A percentile compares a stretch with the other conserved stretches of the same genome.
Conservation (phyloP, 2,113 vertebrate genomes). For the Oxyura jamaicensis region DNA sequence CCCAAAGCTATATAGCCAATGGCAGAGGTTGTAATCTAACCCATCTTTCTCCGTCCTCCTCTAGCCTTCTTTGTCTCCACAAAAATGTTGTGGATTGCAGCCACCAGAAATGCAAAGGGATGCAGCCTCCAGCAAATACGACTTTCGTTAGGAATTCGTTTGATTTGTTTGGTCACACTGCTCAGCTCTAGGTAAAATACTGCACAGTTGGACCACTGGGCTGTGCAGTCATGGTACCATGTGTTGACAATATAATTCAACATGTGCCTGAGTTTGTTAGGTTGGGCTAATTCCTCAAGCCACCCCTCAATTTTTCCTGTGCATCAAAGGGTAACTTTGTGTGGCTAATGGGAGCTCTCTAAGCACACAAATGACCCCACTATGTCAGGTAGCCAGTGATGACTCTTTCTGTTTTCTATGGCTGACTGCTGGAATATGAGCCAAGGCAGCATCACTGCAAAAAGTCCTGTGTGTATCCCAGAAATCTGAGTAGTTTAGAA, state of each 20-base stretch:
- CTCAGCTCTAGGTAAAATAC: not conserved
- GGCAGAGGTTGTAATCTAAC: not conserved
- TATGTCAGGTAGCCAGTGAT: not conserved
- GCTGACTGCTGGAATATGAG: not conserved
- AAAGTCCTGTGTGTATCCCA: not conserved
- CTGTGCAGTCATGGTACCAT: accelerated
- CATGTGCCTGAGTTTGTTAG: not conserved
- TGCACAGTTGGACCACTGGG: not conserved
- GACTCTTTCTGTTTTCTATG: not conserved
- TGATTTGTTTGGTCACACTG: not conserved
- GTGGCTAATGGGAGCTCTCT: not conserved
- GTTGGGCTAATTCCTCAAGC: not conserved
- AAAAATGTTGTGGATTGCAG: conserved; percentile 12
- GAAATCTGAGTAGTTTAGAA: not conserved
- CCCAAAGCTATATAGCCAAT: not conserved
- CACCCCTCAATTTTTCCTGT: not conserved
- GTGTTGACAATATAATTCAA: not conserved
- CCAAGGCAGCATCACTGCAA: not conserved
- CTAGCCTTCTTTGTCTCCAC: not conserved
- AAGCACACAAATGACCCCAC: not conserved
- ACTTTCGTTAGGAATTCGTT: not conserved
- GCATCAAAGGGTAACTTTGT: not conserved
- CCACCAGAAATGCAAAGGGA: not conserved
- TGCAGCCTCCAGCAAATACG: not conserved
- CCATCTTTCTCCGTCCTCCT: not conserved